These are phyloP conservation scores for Liolophura sinensis DNA, from an alignment of 1,140 invertebrate species.

Conservation along the genomic window DNA sequence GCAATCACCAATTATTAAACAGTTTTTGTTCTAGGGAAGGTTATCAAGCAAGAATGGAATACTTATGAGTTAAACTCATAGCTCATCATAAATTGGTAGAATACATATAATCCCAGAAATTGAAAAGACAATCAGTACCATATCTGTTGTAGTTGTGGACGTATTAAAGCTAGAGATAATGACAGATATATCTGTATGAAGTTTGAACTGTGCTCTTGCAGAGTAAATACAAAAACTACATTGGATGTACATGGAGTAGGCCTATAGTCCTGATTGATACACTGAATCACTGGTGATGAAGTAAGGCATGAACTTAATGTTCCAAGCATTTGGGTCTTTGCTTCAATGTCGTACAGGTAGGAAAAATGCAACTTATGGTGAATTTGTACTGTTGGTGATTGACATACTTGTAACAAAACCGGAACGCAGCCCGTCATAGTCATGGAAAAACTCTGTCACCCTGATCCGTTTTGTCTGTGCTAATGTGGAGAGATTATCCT, in stretches of 20 bases:
- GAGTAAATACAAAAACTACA: too few species aligned
- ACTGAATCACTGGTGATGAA: background rate
- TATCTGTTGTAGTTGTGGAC: too few species aligned
- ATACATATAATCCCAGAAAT: too few species aligned
- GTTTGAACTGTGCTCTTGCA: too few species aligned
- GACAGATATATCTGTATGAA: too few species aligned
- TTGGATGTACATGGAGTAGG: too few species aligned
- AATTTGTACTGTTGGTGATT: background rate
- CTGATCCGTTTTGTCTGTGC: constrained; percentile 52
- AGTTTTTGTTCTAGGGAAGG: background rate
- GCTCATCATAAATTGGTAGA: background rate
- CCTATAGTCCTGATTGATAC: too few species aligned
- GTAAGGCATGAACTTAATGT: background rate
- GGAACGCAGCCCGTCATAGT: constrained; percentile 57
- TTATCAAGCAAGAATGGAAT: background rate
- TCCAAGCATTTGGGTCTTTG: background rate
- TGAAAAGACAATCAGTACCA: too few species aligned
- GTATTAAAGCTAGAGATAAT: too few species aligned
- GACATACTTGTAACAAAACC: constrained; percentile 56
- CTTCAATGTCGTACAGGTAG: background rate
- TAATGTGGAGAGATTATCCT: constrained; percentile 47
- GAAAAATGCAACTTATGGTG: constrained; percentile 3
- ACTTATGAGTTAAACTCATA: background rate
- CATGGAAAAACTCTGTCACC: constrained; percentile 55
- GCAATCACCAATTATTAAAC: background rate